Base-by-base conservation (phyloP, 2,113 vertebrate genomes). In the Dendrocopos noguchii region DNA sequence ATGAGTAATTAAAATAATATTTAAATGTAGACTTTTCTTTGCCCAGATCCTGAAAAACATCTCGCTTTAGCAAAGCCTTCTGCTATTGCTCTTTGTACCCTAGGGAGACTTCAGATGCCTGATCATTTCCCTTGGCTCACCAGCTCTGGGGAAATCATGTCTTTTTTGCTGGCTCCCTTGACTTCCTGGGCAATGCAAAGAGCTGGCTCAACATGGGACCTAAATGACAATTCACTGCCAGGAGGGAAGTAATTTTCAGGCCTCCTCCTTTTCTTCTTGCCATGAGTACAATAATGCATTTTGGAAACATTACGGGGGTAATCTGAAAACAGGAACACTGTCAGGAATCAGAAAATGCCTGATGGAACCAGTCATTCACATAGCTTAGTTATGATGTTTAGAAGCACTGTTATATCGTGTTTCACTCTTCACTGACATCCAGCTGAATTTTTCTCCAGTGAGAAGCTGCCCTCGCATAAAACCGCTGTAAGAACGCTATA, bases 191-290 rank as follows among this genome's bases (percentile, higher is more conserved):
- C 88, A 85, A 87, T 73, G 84, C 10, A 65, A 91, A 93, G 73
- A 87, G 81, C 56, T 80, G 88, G 84, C 91, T 90, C 83, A 78
- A 85, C 6, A 14, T 83, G 89, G 87, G 83, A 88, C 76, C 57
- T 92, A 85, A 96, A 94, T 93, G 90, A 84, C 93, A 94, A 91
- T 77, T 93, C 47, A 33, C 52, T 90, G 79, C 84, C 82, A 95
- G 85, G 72, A 88, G 83, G 88, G 91, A 95, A 93, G 89, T 87
- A 95, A 96, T 96, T 94, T 96, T 89, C 82, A 88, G 72, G 46
- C 93, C 70, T 84, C 72, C 77, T 94, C 52, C 87, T 29, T 84
- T 84, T 74, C 86, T 96, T 94, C 80, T 94, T 95, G 71, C 83
- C 44, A 67, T 86, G 93, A 90, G 88, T 84, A 55, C 87, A 92